A percentile compares a stretch with the other conserved stretches of the same genome.
These are phyloP conservation scores for Steromphala cineraria DNA, from an alignment of 2,888 invertebrate species.

Conservation along the genomic window DNA sequence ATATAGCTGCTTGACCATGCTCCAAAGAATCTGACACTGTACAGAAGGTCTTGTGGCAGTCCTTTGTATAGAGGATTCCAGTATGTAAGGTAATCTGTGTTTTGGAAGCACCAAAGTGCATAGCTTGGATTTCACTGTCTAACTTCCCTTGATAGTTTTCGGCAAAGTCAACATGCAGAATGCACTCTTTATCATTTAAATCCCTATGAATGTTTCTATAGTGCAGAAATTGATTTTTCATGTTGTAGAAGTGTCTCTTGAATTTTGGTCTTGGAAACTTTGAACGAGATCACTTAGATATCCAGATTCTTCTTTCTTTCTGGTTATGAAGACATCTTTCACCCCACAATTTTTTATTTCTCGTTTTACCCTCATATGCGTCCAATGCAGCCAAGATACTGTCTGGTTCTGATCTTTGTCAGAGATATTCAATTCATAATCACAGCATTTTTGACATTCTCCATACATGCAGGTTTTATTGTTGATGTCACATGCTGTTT, in stretches of 20 bases:
- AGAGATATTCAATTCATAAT: not conserved
- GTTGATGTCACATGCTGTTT: no score
- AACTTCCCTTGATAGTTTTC: constrained; percentile 71
- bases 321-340: constrained; percentile 13
- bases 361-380: constrained; percentile 23
- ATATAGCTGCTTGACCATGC: constrained; percentile 72
- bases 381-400: constrained; percentile 30
- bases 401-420: constrained; percentile 24
- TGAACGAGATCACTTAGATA: constrained; percentile 3
- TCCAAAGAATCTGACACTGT: constrained; percentile 63
- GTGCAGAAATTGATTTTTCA: constrained; percentile 53
- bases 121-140: constrained; percentile 67
- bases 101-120: constrained; percentile 71
- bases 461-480: no score
- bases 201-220: constrained; percentile 40
- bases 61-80: constrained; percentile 61
- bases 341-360: constrained; percentile 17
- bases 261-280: constrained; percentile 6
- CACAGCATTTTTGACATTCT: constrained; percentile 22
- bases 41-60: constrained; percentile 44
- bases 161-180: constrained; percentile 68
- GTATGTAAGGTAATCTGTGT: constrained; percentile 70
- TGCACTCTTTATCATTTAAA: constrained; percentile 38
- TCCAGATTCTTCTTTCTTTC: constrained; percentile 20
- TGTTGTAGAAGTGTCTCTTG: constrained; percentile 14